These are phyloP conservation scores for Hippoglossus hippoglossus DNA, from an alignment of 2,797 vertebrate species.

Conservation along the genomic window DNA sequence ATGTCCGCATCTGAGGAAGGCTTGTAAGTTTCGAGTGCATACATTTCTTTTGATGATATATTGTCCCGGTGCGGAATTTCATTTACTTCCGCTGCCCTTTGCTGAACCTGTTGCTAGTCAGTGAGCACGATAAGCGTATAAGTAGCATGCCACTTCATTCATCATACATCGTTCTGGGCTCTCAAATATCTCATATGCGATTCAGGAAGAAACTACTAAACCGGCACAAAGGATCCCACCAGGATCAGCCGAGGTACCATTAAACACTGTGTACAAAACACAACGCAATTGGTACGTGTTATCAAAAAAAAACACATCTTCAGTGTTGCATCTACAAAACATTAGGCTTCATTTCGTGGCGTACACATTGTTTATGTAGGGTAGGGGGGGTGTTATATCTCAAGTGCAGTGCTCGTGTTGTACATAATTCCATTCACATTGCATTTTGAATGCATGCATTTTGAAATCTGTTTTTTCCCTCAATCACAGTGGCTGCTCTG, in stretches of 20 bases:
- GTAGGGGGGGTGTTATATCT: slow-evolving; percentile 32
- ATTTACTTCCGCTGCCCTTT: slow-evolving; percentile 99
- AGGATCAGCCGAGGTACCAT: slow-evolving; percentile 80
- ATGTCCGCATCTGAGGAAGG: slow-evolving; percentile 91
- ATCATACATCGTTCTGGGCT: slow-evolving; percentile 98
- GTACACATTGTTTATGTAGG: slow-evolving; percentile 69
- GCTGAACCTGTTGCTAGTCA: slow-evolving; percentile 99
- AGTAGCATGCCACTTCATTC: slow-evolving; percentile 98
- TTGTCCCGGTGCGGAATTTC: slow-evolving; percentile 99
- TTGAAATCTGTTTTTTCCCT: slow-evolving; percentile 73
- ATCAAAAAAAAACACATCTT: slow-evolving; percentile 58
- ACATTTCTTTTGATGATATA: slow-evolving; percentile 99
- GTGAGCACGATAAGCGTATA: slow-evolving; percentile 99
- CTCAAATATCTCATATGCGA: slow-evolving; percentile 96
- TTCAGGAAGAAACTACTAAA: slow-evolving; percentile 91
- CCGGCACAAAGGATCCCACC: slow-evolving; percentile 84
- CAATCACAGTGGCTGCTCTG: slow-evolving; percentile 76
- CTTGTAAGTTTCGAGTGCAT: slow-evolving; percentile 93
- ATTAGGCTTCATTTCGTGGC: slow-evolving; percentile 62
- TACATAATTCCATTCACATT: slow-evolving; percentile 77
- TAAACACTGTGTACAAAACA: slow-evolving; percentile 75
- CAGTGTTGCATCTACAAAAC: slow-evolving; percentile 62
- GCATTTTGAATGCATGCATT: slow-evolving; percentile 77
- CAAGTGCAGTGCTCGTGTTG: slow-evolving; percentile 58
- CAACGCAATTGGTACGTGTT: slow-evolving; percentile 55